Percentiles rank a stretch among this genome's conserved stretches.
phyloP scores from a whole-genome alignment of 1,140 invertebrate genomes.

The Drosophila subpulchrella region DNA sequence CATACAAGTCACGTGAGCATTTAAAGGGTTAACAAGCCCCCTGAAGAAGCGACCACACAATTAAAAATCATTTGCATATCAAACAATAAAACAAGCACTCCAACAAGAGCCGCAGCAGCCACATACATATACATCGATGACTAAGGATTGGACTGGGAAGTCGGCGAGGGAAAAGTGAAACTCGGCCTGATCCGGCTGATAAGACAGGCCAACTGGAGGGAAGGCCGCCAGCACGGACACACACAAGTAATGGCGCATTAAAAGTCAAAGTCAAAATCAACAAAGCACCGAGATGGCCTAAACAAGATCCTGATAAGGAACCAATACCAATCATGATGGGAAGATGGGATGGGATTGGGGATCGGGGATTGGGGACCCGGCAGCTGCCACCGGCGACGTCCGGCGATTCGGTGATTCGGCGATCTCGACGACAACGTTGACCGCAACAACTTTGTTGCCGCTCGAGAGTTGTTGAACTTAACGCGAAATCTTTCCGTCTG shows the following conservation, averaged over 20 bases:
- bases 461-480: constrained; percentile 76
- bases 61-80: constrained; percentile 76
- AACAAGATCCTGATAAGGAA: constrained; percentile 81
- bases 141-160: constrained; percentile 18
- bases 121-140: constrained; percentile 35
- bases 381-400: constrained; percentile 69
- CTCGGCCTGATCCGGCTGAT: constrained; percentile 47
- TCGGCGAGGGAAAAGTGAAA: constrained; percentile 48
- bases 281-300: constrained; percentile 78
- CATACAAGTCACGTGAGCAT: constrained; percentile 25
- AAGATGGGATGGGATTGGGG: constrained; percentile 8
- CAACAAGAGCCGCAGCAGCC: constrained; percentile 13
- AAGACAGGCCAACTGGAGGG: constrained; percentile 22
- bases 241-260: constrained; percentile 56
- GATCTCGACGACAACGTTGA: constrained; percentile 51
- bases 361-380: constrained; percentile 9
- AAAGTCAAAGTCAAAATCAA: constrained; percentile 71
- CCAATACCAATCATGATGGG: constrained; percentile 70
- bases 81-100: constrained; percentile 30
- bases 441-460: constrained; percentile 76
- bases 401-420: constrained; percentile 34
- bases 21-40: constrained; percentile 63
- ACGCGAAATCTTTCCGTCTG: constrained; percentile 68
- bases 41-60: constrained; percentile 46
- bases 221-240: constrained; percentile 28